Percentiles rank a stretch among this genome's conserved stretches.
Evolutionary conservation across 1,140 invertebrate species (phyloP).

Genomic region (Streblospio benedicti): DNA sequence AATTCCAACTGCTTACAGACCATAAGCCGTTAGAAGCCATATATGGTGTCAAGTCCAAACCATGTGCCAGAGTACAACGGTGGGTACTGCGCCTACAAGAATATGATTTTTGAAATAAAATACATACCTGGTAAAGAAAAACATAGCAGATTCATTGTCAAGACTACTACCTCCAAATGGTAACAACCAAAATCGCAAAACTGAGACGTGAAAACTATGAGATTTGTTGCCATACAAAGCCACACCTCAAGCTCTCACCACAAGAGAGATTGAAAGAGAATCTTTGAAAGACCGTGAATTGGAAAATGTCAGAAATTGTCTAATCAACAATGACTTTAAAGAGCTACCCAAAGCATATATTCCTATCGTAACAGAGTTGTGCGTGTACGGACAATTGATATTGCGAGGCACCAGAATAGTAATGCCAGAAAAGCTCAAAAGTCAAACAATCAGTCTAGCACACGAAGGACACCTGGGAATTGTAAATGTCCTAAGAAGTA

Average conservation of each 20-base stretch:
- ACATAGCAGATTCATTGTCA: not conserved
- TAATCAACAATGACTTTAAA: no score
- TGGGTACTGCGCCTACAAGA: constrained; percentile 25
- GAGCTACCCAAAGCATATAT: not conserved
- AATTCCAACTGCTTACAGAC: constrained; percentile 41
- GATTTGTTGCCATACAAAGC: no score
- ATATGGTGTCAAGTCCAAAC: constrained; percentile 14
- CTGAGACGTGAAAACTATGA: no score
- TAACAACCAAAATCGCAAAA: no score
- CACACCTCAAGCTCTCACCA: no score
- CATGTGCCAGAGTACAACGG: constrained; percentile 22
- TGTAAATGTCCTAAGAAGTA: not conserved
- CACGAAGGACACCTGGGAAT: not conserved
- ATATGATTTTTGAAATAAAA: constrained; percentile 13
- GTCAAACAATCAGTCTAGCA: not conserved
- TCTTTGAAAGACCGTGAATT: no score
- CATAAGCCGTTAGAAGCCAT: constrained; percentile 19
- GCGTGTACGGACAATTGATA: constrained; percentile 9
- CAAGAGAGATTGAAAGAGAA: no score
- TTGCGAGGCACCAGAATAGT: not conserved
- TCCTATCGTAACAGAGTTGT: constrained; percentile 4
- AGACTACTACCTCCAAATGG: no score
- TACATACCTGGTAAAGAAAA: constrained; percentile 1
- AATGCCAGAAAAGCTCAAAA: not conserved
- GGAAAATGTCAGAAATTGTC: no score